Evolutionary conservation across 2,888 invertebrate genomes (phyloP).

Genomic region (Panzeria rudis): DNA sequence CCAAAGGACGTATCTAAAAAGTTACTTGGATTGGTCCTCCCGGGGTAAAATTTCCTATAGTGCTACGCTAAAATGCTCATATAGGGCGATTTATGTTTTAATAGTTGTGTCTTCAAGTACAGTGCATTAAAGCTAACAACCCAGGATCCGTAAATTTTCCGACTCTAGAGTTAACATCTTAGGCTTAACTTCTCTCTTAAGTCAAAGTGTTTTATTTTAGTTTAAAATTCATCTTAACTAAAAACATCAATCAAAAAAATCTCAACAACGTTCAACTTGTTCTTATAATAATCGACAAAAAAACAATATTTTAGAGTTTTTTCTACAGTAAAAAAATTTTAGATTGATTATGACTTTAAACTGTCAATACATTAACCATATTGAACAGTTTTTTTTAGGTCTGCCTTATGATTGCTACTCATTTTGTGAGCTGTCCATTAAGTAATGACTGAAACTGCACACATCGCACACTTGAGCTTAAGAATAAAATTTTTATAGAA

Average conservation of each 20-base stretch:
- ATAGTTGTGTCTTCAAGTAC: too few relatives aligned
- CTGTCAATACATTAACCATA: conserved; percentile 71
- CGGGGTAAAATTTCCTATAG: too few relatives aligned
- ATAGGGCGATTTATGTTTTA: too few relatives aligned
- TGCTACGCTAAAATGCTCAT: too few relatives aligned
- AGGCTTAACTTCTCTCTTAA: conserved; percentile 4
- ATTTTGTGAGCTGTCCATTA: conserved; percentile 67
- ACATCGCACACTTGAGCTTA: conserved; percentile 53
- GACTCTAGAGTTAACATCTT: conserved; percentile 28
- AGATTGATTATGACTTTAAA: conserved; percentile 72
- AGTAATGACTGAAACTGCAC: conserved; percentile 69
- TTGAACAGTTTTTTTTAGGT: conserved; percentile 70
- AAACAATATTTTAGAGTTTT: conserved; percentile 22
- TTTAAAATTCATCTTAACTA: conserved; percentile 32
- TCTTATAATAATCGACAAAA: conserved; percentile 10
- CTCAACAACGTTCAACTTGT: conserved; percentile 58
- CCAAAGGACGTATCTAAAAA: too few relatives aligned
- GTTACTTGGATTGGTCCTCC: too few relatives aligned
- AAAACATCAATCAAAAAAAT: conserved; percentile 59
- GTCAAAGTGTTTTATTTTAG: conserved; percentile 32
- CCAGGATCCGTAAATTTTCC: not conserved
- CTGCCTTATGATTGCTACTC: conserved; percentile 13
- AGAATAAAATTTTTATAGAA: conserved; percentile 57
- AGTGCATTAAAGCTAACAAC: too few relatives aligned
- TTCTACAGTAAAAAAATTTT: conserved; percentile 65